Conservation (phyloP, 1,140 invertebrate genomes). For the Euwallacea fornicatus region DNA sequence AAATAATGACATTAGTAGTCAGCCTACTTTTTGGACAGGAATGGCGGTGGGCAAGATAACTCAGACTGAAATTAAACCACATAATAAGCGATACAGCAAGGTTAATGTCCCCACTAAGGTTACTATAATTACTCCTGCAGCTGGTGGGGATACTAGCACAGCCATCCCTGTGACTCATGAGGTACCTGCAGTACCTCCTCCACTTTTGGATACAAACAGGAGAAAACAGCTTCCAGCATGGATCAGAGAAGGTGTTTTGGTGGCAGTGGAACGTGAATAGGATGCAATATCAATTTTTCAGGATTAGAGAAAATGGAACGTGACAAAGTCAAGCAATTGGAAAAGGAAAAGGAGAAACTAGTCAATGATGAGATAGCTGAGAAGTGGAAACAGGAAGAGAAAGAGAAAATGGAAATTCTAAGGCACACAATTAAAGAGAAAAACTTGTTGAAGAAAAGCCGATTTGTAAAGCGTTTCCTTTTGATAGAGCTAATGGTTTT, state of each 20-base stretch:
- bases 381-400: constrained; percentile 67
- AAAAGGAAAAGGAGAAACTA: constrained; percentile 71
- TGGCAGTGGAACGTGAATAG: background rate
- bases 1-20: constrained; percentile 34
- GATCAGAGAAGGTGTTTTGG: constrained; percentile 81
- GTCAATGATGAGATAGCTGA: constrained; percentile 64
- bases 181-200: constrained; percentile 34
- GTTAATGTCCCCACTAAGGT: constrained; percentile 47
- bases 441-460: constrained; percentile 65
- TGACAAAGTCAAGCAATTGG: constrained; percentile 87
- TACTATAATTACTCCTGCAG: constrained; percentile 32
- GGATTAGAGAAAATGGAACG: constrained; percentile 96
- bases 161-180: constrained; percentile 42
- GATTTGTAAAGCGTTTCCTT: constrained; percentile 68
- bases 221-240: constrained; percentile 89
- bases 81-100: constrained; percentile 51
- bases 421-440: constrained; percentile 54
- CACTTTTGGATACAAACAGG: constrained; percentile 80
- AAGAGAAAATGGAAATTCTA: constrained; percentile 61
- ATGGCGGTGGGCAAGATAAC: constrained; percentile 31
- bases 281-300: constrained; percentile 34
- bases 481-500: constrained; percentile 8
- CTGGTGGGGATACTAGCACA: constrained; percentile 26
- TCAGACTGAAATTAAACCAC: constrained; percentile 46
- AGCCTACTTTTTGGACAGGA: constrained; percentile 42